A percentile compares a stretch with the other conserved stretches of the same genome.
Evolutionary conservation across 2,888 invertebrate genomes (phyloP).

Genomic region (Sinotaia quadrata): DNA sequence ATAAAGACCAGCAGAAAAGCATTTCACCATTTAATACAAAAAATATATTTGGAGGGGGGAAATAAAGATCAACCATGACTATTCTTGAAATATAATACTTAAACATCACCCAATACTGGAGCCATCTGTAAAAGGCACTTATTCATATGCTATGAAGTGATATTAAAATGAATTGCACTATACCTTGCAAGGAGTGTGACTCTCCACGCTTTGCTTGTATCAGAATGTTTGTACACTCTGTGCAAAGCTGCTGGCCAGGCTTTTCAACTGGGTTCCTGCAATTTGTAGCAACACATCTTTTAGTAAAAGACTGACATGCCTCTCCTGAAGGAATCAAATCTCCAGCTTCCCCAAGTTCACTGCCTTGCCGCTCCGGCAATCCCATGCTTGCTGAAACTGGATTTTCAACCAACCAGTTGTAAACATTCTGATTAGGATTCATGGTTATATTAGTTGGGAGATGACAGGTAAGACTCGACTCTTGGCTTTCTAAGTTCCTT

Average conservation of each 20-base stretch:
- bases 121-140: too few relatives aligned
- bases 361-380: constrained; percentile 13
- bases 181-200: neutral
- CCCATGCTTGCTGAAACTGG: neutral
- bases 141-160: too few relatives aligned
- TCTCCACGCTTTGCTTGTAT: neutral
- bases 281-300: neutral
- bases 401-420: constrained; percentile 2
- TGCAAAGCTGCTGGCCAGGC: constrained; percentile 6
- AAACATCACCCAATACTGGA: too few relatives aligned
- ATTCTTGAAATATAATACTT: too few relatives aligned
- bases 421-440: neutral
- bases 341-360: neutral
- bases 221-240: constrained; percentile 17
- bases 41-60: too few relatives aligned
- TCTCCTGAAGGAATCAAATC: constrained; percentile 21
- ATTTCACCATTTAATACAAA: too few relatives aligned
- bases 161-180: neutral
- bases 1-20: too few relatives aligned
- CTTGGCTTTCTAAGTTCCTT: neutral
- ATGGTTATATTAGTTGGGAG: neutral
- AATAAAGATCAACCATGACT: too few relatives aligned
- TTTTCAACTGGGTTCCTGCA: constrained; percentile 1
- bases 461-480: neutral
- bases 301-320: constrained; percentile 4